phyloP scores from a whole-genome alignment of 35 echinoderm and acorn worm species.

The Ptychodera flava region DNA sequence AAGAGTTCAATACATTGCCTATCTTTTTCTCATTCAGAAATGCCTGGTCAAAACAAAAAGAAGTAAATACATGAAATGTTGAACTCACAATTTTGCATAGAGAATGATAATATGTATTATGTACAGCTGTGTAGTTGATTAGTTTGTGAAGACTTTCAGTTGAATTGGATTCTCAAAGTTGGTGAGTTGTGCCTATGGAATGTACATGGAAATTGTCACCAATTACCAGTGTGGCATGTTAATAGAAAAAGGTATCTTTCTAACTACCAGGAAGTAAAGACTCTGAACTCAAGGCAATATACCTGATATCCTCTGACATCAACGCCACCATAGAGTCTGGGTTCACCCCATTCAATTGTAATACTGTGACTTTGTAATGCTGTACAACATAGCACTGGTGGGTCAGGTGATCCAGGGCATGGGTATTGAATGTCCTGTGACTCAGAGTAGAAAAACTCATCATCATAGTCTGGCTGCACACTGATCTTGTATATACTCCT shows the following conservation, averaged over 20 bases:
- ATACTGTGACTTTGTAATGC: slow-evolving; percentile 45
- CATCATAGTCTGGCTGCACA: slow-evolving; percentile 57
- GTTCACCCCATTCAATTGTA: slow-evolving; percentile 66
- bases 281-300: too few species aligned
- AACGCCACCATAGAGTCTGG: slow-evolving; percentile 70
- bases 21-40: slow-evolving; percentile 74
- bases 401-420: slow-evolving; percentile 72
- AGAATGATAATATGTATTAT: too few species aligned
- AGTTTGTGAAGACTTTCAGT: too few species aligned
- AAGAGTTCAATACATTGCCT: slow-evolving; percentile 60
- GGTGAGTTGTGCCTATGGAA: too few species aligned
- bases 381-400: slow-evolving; percentile 62
- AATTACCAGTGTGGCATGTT: too few species aligned
- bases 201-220: too few species aligned
- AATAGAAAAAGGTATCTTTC: too few species aligned
- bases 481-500: slow-evolving; percentile 76
- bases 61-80: not conserved
- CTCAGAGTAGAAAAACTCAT: slow-evolving; percentile 73
- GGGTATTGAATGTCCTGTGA: slow-evolving; percentile 54
- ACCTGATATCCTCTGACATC: slow-evolving; percentile 70
- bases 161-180: too few species aligned
- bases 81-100: too few species aligned
- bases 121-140: too few species aligned
- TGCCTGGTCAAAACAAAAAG: slow-evolving; percentile 25
- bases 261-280: too few species aligned